These are phyloP conservation scores for Nemurella pictetii DNA, from an alignment of 2,888 invertebrate genomes.

Conservation along the genomic window DNA sequence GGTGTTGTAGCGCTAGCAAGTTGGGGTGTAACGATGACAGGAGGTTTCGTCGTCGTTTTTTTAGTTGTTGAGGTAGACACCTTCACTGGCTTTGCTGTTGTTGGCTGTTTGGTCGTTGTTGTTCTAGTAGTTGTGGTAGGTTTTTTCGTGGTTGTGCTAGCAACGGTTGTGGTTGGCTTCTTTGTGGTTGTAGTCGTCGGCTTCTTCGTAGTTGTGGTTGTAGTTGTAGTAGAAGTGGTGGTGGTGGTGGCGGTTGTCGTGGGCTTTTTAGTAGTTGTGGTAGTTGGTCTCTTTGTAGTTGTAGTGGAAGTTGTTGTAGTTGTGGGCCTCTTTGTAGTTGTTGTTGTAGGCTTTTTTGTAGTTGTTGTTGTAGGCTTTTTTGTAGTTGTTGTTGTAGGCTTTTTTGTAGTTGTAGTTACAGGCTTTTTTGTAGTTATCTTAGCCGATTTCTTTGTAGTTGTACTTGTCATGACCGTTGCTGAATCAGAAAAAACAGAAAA, in stretches of 20 bases:
- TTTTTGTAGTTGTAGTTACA: not conserved
- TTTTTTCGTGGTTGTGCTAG: slow-evolving; percentile 44
- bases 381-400: slow-evolving; percentile 29
- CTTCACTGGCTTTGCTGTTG: slow-evolving; percentile 36
- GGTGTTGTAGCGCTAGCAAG: not conserved
- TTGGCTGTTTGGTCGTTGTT: slow-evolving; percentile 34
- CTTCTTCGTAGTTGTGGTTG: slow-evolving; percentile 36
- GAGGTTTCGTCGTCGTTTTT: not conserved
- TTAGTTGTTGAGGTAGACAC: slow-evolving; percentile 34
- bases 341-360: slow-evolving; percentile 44
- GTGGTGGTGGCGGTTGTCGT: slow-evolving; percentile 36
- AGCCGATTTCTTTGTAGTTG: slow-evolving; percentile 48
- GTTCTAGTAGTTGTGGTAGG: slow-evolving; percentile 37
- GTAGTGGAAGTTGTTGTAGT: slow-evolving; percentile 39
- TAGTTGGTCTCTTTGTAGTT: slow-evolving; percentile 40
- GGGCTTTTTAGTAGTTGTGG: slow-evolving; percentile 35
- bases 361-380: slow-evolving; percentile 36
- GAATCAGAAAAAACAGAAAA: not conserved
- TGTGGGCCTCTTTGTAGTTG: slow-evolving; percentile 44
- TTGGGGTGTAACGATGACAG: not conserved
- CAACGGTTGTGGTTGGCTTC: slow-evolving; percentile 47
- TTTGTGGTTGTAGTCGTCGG: slow-evolving; percentile 44
- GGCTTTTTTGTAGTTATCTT: slow-evolving; percentile 30
- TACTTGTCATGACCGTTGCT: not conserved
- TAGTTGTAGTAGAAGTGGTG: slow-evolving; percentile 16